Base-by-base conservation (phyloP, 2,113 vertebrate genomes). In the Centropus bengalensis region DNA sequence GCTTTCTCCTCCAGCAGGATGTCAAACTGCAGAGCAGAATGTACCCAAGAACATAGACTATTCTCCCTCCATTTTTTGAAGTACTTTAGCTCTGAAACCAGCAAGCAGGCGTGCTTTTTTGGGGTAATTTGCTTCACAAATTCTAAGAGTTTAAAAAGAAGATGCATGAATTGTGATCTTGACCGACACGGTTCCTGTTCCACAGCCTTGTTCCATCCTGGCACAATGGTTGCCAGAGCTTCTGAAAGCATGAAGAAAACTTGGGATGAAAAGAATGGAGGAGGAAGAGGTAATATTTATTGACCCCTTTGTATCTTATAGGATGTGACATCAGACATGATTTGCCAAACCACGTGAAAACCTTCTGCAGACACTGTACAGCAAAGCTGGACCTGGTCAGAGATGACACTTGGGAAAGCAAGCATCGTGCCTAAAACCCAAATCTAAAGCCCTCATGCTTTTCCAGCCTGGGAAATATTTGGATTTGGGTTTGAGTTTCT, bases 1-100 rank as follows among this genome's bases (percentile, higher is more conserved):
- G 94, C 60, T 97, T 96, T 93, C 86, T 78, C 96, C 68, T 95
- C 20, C 73, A 79, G 62, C 76, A 88, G 44, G 40, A 91, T 38
- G 68, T 78, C 82, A 93, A 82, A 68, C 24, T 27, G 56, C 71
- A 56, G 59, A 87, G 71, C 60, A 88, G 44, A 83, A 44, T 5
- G 63, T 30, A 75, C 44, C n/a, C 38, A 62, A 86, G 59, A 60
- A 60, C 4, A 33, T 5, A 8, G 2, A 40, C 10, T 71, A 66
- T 78, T 49, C 56, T 67, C 56, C 28, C 38, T 88, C 40, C 54
- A 40, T 28, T 11, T 71, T 71, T 32, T 76, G 42, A 85, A 76
- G 36, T 19, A 55, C 32, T 66, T 66, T 2, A 87, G n/a, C 19
- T 56, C 5, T 7, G 59, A 88, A 83, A 1, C 1, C 15, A 81